phyloP scores from a whole-genome alignment of 1,140 invertebrate genomes.

The Thrips palmi region DNA sequence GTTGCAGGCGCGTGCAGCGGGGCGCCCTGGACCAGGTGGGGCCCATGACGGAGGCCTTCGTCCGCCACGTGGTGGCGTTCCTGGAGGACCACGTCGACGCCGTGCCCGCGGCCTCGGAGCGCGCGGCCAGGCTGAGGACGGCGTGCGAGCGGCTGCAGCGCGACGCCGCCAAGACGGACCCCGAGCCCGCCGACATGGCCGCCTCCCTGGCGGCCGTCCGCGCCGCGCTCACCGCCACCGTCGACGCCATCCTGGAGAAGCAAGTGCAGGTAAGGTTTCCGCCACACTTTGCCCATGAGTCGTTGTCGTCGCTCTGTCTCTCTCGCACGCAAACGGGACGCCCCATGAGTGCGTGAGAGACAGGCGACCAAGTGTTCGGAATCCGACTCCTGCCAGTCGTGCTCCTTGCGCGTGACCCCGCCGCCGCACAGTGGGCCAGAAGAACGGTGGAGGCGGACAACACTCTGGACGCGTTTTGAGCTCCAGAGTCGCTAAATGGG shows the following conservation, averaged over 20 bases:
- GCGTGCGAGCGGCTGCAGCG: conserved; percentile 13
- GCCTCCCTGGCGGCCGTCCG: conserved; percentile 21
- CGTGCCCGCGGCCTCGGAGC: background rate
- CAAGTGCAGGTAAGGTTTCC: conserved; percentile 17
- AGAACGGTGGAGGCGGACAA: no score
- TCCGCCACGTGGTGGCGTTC: conserved; percentile 19
- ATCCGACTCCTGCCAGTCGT: background rate
- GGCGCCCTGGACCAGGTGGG: conserved; percentile 17
- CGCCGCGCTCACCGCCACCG: conserved; percentile 24
- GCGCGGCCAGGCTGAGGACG: conserved; percentile 7
- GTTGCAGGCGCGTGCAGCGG: conserved; percentile 20
- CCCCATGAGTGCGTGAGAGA: no score
- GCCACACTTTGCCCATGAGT: no score
- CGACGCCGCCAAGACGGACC: conserved; percentile 4
- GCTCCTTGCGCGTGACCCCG: no score
- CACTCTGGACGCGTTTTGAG: no score
- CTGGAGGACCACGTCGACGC: conserved; percentile 13
- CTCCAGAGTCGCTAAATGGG: no score
- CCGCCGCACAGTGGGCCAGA: no score
- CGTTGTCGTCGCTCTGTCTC: no score
- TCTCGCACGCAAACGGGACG: no score
- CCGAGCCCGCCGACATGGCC: conserved; percentile 13
- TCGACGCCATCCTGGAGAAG: conserved; percentile 24
- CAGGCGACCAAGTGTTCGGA: no score
- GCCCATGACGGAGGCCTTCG: conserved; percentile 17